Conservation (phyloP, 2,113 vertebrate genomes). For the Mola mola region DNA sequence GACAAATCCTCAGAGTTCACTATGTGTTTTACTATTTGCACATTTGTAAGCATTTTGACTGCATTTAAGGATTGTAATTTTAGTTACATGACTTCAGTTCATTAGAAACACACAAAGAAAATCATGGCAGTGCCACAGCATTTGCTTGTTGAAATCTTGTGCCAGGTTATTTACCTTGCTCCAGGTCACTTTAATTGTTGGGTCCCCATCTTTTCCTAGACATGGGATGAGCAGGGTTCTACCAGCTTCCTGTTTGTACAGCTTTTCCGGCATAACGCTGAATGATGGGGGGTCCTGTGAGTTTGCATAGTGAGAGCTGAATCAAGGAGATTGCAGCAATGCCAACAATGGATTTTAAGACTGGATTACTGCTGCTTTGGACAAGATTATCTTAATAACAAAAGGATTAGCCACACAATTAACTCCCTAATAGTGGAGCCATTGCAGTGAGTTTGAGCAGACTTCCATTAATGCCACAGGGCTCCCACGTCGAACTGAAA, state of each 20-base stretch:
- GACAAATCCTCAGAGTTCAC: too few relatives aligned
- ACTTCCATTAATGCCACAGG: constrained; percentile 60
- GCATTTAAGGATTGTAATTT: too few relatives aligned
- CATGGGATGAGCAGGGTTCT: constrained; percentile 88
- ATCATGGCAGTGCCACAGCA: too few relatives aligned
- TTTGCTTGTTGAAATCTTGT: background rate
- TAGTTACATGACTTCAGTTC: too few relatives aligned
- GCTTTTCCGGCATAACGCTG: constrained; percentile 81
- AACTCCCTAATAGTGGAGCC: constrained; percentile 53
- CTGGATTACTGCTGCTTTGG: constrained; percentile 61
- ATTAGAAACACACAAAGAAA: too few relatives aligned
- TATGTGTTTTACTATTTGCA: too few relatives aligned
- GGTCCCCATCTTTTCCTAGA: constrained; percentile 77
- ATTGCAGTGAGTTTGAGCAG: constrained; percentile 40
- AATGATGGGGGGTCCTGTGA: constrained; percentile 90
- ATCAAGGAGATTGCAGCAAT: constrained; percentile 47
- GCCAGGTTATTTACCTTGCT: constrained; percentile 83
- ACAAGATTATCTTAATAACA: constrained; percentile 74
- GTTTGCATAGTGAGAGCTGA: constrained; percentile 46
- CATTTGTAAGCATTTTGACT: too few relatives aligned
- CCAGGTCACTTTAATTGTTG: constrained; percentile 85
- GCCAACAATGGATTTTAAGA: constrained; percentile 57
- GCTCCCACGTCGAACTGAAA: constrained; percentile 35
- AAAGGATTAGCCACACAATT: constrained; percentile 77
- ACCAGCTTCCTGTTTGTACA: constrained; percentile 89